Base-by-base conservation (phyloP, 2,888 invertebrate species). In the Chorisops tibialis region DNA sequence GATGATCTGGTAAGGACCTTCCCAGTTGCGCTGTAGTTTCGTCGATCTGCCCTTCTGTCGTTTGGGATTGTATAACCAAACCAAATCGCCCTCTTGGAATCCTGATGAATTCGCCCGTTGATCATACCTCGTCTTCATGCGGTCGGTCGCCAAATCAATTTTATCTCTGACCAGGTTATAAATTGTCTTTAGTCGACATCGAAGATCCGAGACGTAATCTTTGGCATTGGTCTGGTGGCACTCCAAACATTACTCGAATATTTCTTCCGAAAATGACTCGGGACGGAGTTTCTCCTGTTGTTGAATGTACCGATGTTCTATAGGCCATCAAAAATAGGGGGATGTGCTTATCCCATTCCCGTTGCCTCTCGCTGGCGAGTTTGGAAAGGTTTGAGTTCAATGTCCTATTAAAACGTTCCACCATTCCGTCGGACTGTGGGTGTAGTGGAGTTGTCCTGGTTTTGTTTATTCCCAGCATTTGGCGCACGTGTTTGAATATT, bases 371-470 rank as follows among this genome's bases (percentile, higher is more conserved):
- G 16, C 43, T 37, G 9, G 59, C 38, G 4, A 49, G 30, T 12
- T 19, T 47, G 4, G 62, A 62, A 18, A 68, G 37, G 58, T 69
- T 50, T 16, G 59, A 14, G 21, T 64, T 30, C 21, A 67, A 58
- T 4, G 68, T 69, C 14, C 62, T 45, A 50, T 70, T 69, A 22
- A 68, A 63, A 50, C 66, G 58, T 14, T 69, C 67, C 4, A 69
- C 66, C 68, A 70, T 69, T 30, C 69, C 69, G 52, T 69, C 67
- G 24, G 7, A 24, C 24, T 24, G 24, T 7, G 24, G 24, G 7
- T 24, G 7, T 24, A 24, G 24, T 24, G 68, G 61, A 2, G 70
- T 70, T 7, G 69, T 69, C n/a, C 59, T 30, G n/a, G 63, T 65
- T 48, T 64, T 24, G n/a, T n/a, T n/a, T n/a, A 24, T 24, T 24